Percentiles rank a stretch among this genome's conserved stretches.
These are phyloP conservation scores for Homarus americanus DNA, from an alignment of 1,140 invertebrate species.

Conservation along the genomic window DNA sequence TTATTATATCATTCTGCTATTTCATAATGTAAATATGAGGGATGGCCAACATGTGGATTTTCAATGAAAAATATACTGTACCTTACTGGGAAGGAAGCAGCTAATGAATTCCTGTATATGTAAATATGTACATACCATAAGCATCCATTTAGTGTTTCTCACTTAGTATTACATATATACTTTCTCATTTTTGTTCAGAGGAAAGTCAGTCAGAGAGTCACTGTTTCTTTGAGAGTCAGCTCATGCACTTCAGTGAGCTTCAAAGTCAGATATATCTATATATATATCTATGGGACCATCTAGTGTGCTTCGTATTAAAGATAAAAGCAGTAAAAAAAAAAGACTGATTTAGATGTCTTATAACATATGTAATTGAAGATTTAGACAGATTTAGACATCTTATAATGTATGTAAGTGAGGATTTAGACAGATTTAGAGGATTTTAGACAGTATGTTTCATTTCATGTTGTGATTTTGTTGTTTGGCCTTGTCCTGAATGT, in stretches of 20 bases:
- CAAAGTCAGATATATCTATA: not conserved
- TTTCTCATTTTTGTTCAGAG: not conserved
- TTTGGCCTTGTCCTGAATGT: no score
- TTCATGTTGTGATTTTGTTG: no score
- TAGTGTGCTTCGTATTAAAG: not conserved
- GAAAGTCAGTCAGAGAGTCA: not conserved
- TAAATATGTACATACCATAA: not conserved
- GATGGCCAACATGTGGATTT: constrained; percentile 14
- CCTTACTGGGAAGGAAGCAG: constrained; percentile 7
- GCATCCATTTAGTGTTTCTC: constrained; percentile 3
- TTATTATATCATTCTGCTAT: constrained; percentile 7
- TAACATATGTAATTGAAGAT: no score
- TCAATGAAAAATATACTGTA: constrained; percentile 31
- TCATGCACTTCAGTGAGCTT: not conserved
- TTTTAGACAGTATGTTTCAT: no score
- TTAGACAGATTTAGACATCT: no score
- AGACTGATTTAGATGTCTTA: no score
- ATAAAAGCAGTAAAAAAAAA: not conserved
- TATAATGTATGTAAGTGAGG: no score
- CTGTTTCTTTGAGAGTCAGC: not conserved
- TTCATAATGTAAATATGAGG: constrained; percentile 32
- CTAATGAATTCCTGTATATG: not conserved
- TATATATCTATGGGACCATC: constrained; percentile 15
- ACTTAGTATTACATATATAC: no score
- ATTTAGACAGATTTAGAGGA: no score